A percentile compares a stretch with the other conserved stretches of the same genome.
Evolutionary conservation across 2,113 vertebrate species (phyloP).

Genomic region (Cnemophilus loriae): DNA sequence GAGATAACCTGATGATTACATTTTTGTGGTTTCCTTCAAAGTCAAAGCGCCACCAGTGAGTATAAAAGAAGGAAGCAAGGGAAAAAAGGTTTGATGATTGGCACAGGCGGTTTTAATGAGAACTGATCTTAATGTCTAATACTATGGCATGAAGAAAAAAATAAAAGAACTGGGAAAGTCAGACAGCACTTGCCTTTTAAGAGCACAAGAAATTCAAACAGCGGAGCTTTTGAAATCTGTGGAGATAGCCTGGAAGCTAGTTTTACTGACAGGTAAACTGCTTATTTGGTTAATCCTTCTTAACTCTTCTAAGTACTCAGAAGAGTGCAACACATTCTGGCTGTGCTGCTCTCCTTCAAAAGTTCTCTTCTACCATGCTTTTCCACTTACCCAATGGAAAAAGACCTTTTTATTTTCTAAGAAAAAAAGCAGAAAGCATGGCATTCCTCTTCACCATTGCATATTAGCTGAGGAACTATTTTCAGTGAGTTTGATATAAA

Average conservation of each 20-base stretch:
- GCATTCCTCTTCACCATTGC: not conserved
- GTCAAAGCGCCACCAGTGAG: conserved; percentile 64
- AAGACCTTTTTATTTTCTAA: not conserved
- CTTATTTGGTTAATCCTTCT: conserved; percentile 22
- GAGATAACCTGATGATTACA: conserved; percentile 78
- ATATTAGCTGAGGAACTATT: not conserved
- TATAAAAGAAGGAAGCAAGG: conserved; percentile 36
- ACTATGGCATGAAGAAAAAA: not conserved
- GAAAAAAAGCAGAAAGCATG: not conserved
- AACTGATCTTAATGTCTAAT: not conserved
- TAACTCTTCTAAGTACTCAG: not conserved
- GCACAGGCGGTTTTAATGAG: conserved; percentile 40
- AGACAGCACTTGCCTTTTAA: conserved; percentile 1
- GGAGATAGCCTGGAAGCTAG: not conserved
- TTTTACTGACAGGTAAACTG: conserved; percentile 8
- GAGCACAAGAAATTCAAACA: conserved; percentile 9
- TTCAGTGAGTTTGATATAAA: not conserved
- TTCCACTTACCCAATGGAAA: not conserved
- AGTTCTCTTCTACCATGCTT: not conserved
- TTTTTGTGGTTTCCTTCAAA: conserved; percentile 87
- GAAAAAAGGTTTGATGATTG: conserved; percentile 41
- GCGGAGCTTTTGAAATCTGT: not conserved
- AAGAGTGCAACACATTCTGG: not conserved
- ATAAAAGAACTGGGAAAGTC: not conserved
- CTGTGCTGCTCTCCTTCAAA: not conserved